These are phyloP conservation scores for Caenorhabditis sp. DNA, from an alignment of 2,888 invertebrate species.

Conservation along the genomic window DNA sequence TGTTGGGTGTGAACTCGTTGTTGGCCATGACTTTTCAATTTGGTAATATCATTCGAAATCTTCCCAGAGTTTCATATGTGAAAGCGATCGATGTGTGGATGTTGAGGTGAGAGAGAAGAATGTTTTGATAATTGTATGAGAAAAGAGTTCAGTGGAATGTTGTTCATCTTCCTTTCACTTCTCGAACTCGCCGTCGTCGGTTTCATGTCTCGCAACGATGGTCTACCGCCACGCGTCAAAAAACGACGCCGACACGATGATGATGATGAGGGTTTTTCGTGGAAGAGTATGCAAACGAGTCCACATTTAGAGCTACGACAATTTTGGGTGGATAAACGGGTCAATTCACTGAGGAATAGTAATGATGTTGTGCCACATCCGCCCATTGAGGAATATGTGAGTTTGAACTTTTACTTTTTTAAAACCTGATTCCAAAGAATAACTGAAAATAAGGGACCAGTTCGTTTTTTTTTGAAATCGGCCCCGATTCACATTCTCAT, in stretches of 20 bases:
- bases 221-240: conserved; percentile 59
- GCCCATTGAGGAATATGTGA: conserved; percentile 38
- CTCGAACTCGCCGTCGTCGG: conserved; percentile 70
- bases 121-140: background rate
- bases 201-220: conserved; percentile 70
- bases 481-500: no score
- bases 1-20: conserved; percentile 71
- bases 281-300: conserved; percentile 68
- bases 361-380: conserved; percentile 23
- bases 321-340: conserved; percentile 69
- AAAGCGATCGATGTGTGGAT: conserved; percentile 70
- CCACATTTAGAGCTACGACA: conserved; percentile 67
- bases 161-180: conserved; percentile 70
- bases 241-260: conserved; percentile 34
- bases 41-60: conserved; percentile 70
- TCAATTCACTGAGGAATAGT: conserved; percentile 53
- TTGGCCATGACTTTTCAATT: conserved; percentile 71
- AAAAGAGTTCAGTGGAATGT: conserved; percentile 60
- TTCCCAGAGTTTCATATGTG: conserved; percentile 70
- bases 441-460: no score
- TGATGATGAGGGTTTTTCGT: conserved; percentile 64
- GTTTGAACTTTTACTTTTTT: conserved; percentile 2
- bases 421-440: background rate
- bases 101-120: conserved; percentile 43
- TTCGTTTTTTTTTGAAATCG: no score